phyloP scores from a whole-genome alignment of 2,888 invertebrate genomes.

The Tetragonisca angustula region DNA sequence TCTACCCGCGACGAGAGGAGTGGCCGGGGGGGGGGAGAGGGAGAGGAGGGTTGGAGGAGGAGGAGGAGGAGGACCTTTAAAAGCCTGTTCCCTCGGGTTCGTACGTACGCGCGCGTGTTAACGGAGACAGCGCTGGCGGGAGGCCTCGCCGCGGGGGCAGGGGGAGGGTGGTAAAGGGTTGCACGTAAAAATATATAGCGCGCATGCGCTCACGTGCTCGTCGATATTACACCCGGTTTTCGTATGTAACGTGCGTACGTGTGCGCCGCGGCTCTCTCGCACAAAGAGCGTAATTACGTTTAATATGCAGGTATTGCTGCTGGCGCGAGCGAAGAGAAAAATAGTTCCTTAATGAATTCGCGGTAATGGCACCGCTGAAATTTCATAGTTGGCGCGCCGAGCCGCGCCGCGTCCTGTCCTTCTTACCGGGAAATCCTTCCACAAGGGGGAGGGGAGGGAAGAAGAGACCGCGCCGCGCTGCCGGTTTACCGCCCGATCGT shows the following conservation, averaged over 20 bases:
- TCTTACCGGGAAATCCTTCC: constrained; percentile 37
- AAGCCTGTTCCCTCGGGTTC: constrained; percentile 34
- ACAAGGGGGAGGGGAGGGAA: too few relatives aligned
- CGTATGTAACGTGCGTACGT: constrained; percentile 43
- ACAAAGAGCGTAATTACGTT: constrained; percentile 61
- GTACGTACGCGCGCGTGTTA: too few relatives aligned
- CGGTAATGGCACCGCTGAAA: constrained; percentile 54
- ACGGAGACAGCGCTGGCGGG: not conserved
- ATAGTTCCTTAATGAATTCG: constrained; percentile 58
- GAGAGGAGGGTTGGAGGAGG: constrained; percentile 19
- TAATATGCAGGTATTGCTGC: constrained; percentile 62
- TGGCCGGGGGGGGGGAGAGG: too few relatives aligned
- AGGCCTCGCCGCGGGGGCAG: too few relatives aligned
- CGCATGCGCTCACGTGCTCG: constrained; percentile 70
- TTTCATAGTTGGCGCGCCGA: constrained; percentile 55
- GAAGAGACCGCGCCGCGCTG: not conserved
- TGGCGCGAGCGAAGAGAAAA: constrained; percentile 44
- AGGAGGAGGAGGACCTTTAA: constrained; percentile 50
- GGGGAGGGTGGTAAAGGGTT: constrained; percentile 36
- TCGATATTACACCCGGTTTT: constrained; percentile 74
- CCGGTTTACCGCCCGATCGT: constrained; percentile 6
- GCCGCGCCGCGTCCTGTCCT: constrained; percentile 20
- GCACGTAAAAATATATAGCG: constrained; percentile 67
- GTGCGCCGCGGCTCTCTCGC: constrained; percentile 10
- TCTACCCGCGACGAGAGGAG: constrained; percentile 17